Conservation (phyloP, 2,797 vertebrate species). For the Pipistrellus kuhlii region DNA sequence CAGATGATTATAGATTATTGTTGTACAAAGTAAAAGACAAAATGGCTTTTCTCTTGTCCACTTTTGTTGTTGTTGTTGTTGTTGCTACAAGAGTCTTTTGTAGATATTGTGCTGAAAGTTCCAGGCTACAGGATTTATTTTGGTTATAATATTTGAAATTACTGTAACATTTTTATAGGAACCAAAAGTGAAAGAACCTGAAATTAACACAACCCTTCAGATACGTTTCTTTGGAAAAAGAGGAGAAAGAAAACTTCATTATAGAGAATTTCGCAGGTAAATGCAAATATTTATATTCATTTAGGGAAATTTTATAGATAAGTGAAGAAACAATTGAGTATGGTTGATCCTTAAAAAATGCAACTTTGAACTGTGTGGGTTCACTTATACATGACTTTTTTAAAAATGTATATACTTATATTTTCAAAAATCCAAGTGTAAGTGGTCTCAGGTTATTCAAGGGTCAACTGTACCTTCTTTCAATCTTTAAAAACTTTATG, state of each 20-base stretch:
- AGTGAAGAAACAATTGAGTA: neutral
- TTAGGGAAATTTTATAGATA: constrained; percentile 14
- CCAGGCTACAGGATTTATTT: neutral
- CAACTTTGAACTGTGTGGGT: neutral
- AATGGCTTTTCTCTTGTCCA: neutral
- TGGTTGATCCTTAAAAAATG: neutral
- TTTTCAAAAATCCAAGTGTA: neutral
- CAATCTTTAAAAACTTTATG: neutral
- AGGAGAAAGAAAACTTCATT: constrained; percentile 94
- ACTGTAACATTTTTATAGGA: constrained; percentile 84
- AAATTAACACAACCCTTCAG: constrained; percentile 93
- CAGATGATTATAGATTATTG: neutral
- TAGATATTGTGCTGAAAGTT: neutral
- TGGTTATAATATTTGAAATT: constrained; percentile 58
- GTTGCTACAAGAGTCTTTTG: neutral
- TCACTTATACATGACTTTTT: too few relatives aligned
- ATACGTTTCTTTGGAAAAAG: constrained; percentile 94
- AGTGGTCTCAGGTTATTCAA: neutral
- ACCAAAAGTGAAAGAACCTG: constrained; percentile 84
- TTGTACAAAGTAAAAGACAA: neutral
- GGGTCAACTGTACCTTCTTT: neutral
- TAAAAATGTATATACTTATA: neutral
- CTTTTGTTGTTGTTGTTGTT: neutral
- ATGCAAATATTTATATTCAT: constrained; percentile 50
- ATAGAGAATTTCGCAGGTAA: constrained; percentile 94